phyloP scores from a whole-genome alignment of 2,113 vertebrate genomes.

The Pseudopipra pipra region DNA sequence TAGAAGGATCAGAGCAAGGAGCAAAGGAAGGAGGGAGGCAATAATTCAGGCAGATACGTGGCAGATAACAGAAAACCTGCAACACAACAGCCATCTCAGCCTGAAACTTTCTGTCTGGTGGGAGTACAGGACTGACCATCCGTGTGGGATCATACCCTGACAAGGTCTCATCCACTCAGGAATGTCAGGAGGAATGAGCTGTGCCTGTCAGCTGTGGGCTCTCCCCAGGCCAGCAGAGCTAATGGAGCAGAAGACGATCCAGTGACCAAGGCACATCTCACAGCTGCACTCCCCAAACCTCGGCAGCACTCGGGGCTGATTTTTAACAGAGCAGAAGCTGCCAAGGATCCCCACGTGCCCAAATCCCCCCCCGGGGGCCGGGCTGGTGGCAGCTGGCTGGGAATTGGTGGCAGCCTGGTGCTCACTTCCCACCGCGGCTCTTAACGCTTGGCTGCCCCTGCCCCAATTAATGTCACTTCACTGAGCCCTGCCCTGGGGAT shows the following conservation, averaged over 20 bases:
- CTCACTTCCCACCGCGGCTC: not conserved
- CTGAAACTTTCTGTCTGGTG: fast-evolving
- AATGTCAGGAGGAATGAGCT: fast-evolving
- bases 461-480: not conserved
- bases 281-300: not conserved
- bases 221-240: not conserved
- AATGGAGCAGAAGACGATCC: not conserved
- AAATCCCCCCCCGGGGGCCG: not conserved
- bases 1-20: not conserved
- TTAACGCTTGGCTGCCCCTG: not conserved
- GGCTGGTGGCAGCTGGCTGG: not conserved
- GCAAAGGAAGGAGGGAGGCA: not conserved
- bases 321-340: not conserved
- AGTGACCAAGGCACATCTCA: not conserved
- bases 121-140: not conserved
- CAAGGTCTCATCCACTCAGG: fast-evolving
- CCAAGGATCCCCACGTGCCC: fast-evolving
- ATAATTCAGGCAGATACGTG: not conserved
- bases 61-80: not conserved
- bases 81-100: not conserved
- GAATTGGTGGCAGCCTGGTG: not conserved
- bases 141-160: fast-evolving
- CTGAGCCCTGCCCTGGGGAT: not conserved
- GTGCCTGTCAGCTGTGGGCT: not conserved
- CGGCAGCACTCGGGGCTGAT: not conserved